These are phyloP conservation scores for Myripristis jacobus DNA, from an alignment of 2,797 vertebrate genomes.

Conservation along the genomic window DNA sequence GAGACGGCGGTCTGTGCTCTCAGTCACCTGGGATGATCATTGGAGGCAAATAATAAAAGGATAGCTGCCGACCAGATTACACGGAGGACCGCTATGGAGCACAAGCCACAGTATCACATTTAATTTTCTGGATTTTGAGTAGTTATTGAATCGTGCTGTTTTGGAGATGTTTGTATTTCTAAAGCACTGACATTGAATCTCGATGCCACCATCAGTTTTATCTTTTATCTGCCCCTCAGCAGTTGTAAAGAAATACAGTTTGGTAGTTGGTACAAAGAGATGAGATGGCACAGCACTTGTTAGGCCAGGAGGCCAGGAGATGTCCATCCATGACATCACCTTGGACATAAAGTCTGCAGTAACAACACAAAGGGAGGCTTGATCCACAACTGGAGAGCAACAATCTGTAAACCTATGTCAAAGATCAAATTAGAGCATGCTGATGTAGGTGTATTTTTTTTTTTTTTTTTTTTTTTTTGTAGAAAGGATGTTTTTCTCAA, in stretches of 20 bases:
- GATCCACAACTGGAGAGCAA: background rate
- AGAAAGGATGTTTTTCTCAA: background rate
- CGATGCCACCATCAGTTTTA: slow-evolving; percentile 19
- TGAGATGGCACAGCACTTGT: slow-evolving; percentile 26
- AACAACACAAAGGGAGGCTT: background rate
- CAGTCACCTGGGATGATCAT: slow-evolving; percentile 70
- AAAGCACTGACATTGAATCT: slow-evolving; percentile 21
- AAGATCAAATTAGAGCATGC: too few relatives aligned
- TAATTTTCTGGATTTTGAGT: slow-evolving; percentile 12
- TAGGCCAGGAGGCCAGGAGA: slow-evolving; percentile 22
- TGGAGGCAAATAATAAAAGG: slow-evolving; percentile 62
- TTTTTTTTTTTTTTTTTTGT: too few relatives aligned
- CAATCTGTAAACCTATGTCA: too few relatives aligned
- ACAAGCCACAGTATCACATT: slow-evolving; percentile 18
- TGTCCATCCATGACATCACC: background rate
- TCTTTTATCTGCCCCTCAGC: slow-evolving; percentile 15
- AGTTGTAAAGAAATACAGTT: slow-evolving; percentile 20
- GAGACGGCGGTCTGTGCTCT: slow-evolving; percentile 80
- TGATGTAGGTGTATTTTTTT: too few relatives aligned
- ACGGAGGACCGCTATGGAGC: slow-evolving; percentile 24
- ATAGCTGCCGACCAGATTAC: slow-evolving; percentile 53
- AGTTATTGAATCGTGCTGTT: slow-evolving; percentile 12
- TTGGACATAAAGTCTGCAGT: background rate
- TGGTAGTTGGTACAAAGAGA: too few relatives aligned
- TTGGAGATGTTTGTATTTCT: slow-evolving; percentile 32